Percentiles rank a stretch among this genome's conserved stretches.
Evolutionary conservation across 37 sponge, comb jelly and placozoan genomes (phyloP).

Genomic region (Theonella swinhoei): DNA sequence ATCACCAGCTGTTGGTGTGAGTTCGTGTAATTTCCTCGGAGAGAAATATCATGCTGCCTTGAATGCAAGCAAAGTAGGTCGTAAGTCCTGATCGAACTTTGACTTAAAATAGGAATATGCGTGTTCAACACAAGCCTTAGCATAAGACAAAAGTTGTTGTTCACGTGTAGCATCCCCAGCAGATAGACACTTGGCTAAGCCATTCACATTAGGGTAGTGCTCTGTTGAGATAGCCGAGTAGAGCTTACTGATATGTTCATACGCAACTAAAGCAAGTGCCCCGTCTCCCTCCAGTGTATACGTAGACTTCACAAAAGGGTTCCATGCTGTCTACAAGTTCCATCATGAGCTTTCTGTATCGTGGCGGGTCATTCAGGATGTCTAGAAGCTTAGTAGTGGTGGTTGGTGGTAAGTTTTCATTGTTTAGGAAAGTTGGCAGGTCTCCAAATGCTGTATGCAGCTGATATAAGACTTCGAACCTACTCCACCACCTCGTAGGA

Average conservation of each 20-base stretch:
- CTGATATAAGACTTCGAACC: too few species aligned
- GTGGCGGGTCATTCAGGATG: not conserved
- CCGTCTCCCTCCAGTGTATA: constrained; percentile 48
- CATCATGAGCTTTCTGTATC: not conserved
- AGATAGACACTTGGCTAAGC: not conserved
- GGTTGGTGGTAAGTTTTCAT: too few species aligned
- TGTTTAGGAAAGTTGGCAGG: too few species aligned
- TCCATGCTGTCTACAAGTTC: constrained; percentile 13
- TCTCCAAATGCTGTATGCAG: too few species aligned
- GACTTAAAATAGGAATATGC: constrained; percentile 16
- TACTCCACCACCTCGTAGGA: constrained; percentile 36
- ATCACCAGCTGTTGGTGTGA: constrained; percentile 5
- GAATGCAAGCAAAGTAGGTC: constrained; percentile 4
- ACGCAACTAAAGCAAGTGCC: not conserved
- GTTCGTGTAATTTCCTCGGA: constrained; percentile 7
- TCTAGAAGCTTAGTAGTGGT: constrained; percentile 10
- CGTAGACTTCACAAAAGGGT: constrained; percentile 1
- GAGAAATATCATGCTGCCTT: constrained; percentile 31
- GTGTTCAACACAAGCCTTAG: constrained; percentile 2
- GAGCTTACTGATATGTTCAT: not conserved
- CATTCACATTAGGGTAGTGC: constrained; percentile 9
- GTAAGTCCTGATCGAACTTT: constrained; percentile 13
- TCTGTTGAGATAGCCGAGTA: not conserved
- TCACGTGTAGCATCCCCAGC: not conserved
- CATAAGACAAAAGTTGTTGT: constrained; percentile 16